These are phyloP conservation scores for Chaenodraco wilsoni DNA, from an alignment of 2,797 vertebrate genomes.

Conservation along the genomic window DNA sequence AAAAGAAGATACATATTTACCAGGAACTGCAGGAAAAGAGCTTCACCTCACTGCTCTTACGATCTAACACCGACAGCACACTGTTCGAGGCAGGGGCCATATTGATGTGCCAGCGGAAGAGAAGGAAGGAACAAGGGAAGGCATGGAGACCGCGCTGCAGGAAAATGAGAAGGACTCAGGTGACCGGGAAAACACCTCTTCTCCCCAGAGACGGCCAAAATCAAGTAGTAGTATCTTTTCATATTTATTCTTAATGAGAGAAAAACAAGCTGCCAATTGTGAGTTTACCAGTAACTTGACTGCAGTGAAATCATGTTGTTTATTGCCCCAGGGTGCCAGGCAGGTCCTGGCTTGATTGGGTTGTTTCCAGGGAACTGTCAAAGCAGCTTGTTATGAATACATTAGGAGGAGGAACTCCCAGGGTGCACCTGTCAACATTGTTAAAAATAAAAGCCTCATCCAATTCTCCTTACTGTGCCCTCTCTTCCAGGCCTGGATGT, in stretches of 20 bases:
- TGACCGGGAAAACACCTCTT: no score
- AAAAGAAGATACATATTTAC: no score
- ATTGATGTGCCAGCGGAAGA: no score
- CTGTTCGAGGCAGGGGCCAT: no score
- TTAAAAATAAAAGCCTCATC: constrained; percentile 12
- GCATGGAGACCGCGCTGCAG: no score
- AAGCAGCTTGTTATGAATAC: constrained; percentile 12
- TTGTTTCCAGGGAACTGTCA: background rate
- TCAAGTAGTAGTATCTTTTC: background rate
- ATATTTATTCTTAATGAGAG: background rate
- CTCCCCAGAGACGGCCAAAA: no score
- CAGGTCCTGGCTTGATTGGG: background rate
- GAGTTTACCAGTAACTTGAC: background rate
- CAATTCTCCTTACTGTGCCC: constrained; percentile 22
- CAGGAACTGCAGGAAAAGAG: no score
- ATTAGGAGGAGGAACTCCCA: constrained; percentile 19
- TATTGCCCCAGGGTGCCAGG: background rate
- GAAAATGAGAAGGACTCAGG: no score
- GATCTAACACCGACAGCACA: no score
- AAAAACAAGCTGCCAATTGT: background rate
- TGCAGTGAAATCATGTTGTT: background rate
- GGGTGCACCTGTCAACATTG: constrained; percentile 15
- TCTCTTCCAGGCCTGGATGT: constrained; percentile 6
- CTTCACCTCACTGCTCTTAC: no score
- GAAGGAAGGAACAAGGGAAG: no score